A percentile compares a stretch with the other conserved stretches of the same genome.
These are phyloP conservation scores for Oryzias dopingdopingensis DNA, from an alignment of 2,797 vertebrate species.

Conservation along the genomic window DNA sequence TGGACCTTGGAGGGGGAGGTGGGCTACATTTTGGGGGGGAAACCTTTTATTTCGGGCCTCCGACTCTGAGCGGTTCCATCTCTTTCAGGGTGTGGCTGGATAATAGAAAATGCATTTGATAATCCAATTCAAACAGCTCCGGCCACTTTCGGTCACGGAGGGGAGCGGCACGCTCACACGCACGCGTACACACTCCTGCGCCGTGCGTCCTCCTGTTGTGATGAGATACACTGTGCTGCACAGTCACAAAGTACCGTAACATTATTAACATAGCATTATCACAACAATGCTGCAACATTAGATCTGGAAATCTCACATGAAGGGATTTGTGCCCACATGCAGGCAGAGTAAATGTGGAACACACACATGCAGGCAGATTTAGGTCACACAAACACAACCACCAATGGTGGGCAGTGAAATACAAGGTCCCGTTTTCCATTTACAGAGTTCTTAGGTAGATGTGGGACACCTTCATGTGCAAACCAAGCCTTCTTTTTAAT, in stretches of 20 bases:
- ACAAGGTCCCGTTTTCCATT: slow-evolving; percentile 48
- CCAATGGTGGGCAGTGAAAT: slow-evolving; percentile 39
- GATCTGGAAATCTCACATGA: slow-evolving; percentile 53
- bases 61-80: slow-evolving; percentile 45
- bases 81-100: slow-evolving; percentile 63
- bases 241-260: slow-evolving; percentile 39
- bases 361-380: slow-evolving; percentile 50
- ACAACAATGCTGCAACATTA: slow-evolving; percentile 47
- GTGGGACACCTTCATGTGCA: slow-evolving; percentile 22
- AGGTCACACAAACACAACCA: slow-evolving; percentile 54
- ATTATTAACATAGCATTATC: slow-evolving; percentile 43
- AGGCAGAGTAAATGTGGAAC: slow-evolving; percentile 35
- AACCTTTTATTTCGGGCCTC: slow-evolving; percentile 38
- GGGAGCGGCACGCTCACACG: slow-evolving; percentile 22
- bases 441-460: background rate
- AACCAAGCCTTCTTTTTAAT: slow-evolving; percentile 11
- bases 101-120: slow-evolving; percentile 70
- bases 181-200: slow-evolving; percentile 16
- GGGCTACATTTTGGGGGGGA: slow-evolving; percentile 42
- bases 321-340: slow-evolving; percentile 31
- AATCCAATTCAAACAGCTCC: slow-evolving; percentile 68
- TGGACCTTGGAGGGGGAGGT: slow-evolving; percentile 17
- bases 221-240: slow-evolving; percentile 34
- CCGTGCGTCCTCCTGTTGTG: slow-evolving; percentile 40
- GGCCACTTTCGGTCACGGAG: slow-evolving; percentile 55